Percentiles rank a stretch among this genome's conserved stretches.
These are phyloP conservation scores for Bhutanitis thaidina DNA, from an alignment of 2,888 invertebrate genomes.

Conservation along the genomic window DNA sequence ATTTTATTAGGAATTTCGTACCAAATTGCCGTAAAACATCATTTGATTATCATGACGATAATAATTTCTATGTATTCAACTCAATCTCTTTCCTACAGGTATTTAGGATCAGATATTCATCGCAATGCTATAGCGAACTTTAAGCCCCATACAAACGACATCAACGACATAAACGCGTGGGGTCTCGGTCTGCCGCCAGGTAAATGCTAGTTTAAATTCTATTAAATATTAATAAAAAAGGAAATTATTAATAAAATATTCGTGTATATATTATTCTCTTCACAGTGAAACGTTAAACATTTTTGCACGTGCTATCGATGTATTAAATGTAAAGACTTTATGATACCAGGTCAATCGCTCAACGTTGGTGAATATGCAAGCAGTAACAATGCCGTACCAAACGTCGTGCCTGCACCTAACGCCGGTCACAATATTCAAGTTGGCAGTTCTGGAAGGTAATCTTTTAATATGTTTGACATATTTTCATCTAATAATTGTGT, in stretches of 20 bases:
- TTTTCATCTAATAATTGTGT: too few relatives aligned
- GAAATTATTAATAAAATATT: too few relatives aligned
- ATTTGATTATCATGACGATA: too few relatives aligned
- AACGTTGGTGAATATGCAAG: slow-evolving; percentile 56
- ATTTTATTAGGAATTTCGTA: too few relatives aligned
- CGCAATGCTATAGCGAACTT: slow-evolving; percentile 80
- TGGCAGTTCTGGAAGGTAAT: slow-evolving; percentile 41
- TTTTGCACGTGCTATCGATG: too few relatives aligned
- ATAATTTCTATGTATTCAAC: too few relatives aligned
- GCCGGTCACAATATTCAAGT: slow-evolving; percentile 35
- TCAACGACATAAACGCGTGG: slow-evolving; percentile 82
- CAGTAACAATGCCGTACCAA: slow-evolving; percentile 34
- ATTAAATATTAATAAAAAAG: background rate
- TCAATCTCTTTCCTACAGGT: slow-evolving; percentile 51
- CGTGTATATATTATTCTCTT: too few relatives aligned
- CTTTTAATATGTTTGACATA: too few relatives aligned
- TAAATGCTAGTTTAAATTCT: slow-evolving; percentile 26
- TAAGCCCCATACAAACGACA: slow-evolving; percentile 74
- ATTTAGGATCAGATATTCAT: slow-evolving; percentile 77
- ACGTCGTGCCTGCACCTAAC: slow-evolving; percentile 30
- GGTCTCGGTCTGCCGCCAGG: slow-evolving; percentile 79
- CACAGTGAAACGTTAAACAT: too few relatives aligned
- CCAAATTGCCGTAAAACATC: too few relatives aligned
- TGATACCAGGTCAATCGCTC: slow-evolving; percentile 44
- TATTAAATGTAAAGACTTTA: too few relatives aligned